Evolutionary conservation across 2,888 invertebrate species (phyloP).

Genomic region (Petrolisthes cinctipes): DNA sequence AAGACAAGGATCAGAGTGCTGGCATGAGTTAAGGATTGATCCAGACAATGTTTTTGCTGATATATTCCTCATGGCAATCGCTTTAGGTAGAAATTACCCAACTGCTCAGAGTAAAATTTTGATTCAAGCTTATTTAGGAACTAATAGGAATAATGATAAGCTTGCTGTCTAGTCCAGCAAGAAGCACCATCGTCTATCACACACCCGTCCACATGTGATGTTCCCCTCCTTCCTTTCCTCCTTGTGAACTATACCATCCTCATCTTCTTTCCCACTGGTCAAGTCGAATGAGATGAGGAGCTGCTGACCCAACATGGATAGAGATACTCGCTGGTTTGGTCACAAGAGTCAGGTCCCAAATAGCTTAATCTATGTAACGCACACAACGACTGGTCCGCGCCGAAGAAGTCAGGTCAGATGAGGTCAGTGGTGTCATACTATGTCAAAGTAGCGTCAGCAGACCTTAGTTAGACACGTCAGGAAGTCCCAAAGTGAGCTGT

Average conservation of each 20-base stretch:
- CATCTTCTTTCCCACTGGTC: constrained; percentile 18
- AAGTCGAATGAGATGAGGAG: constrained; percentile 28
- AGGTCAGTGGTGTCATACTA: neutral
- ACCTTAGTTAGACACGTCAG: too few relatives aligned
- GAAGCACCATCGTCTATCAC: constrained; percentile 48
- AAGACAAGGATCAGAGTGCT: too few relatives aligned
- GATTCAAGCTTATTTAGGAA: constrained; percentile 32
- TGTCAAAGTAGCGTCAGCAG: neutral
- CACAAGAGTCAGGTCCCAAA: constrained; percentile 61
- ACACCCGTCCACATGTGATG: constrained; percentile 31
- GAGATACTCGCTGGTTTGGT: constrained; percentile 55
- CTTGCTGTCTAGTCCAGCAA: constrained; percentile 27
- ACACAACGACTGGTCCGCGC: constrained; percentile 47
- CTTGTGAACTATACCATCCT: neutral
- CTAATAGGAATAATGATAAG: constrained; percentile 31
- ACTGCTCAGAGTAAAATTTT: constrained; percentile 25
- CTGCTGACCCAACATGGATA: constrained; percentile 47
- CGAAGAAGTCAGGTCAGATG: constrained; percentile 56
- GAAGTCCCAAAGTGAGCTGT: too few relatives aligned
- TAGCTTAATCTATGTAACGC: constrained; percentile 58
- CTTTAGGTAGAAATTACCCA: too few relatives aligned
- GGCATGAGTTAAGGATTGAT: too few relatives aligned
- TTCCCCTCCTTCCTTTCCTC: neutral
- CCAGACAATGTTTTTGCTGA: too few relatives aligned
- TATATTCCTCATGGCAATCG: too few relatives aligned